Conservation (phyloP, 2,797 vertebrate species). For the Diplodus sargus region DNA sequence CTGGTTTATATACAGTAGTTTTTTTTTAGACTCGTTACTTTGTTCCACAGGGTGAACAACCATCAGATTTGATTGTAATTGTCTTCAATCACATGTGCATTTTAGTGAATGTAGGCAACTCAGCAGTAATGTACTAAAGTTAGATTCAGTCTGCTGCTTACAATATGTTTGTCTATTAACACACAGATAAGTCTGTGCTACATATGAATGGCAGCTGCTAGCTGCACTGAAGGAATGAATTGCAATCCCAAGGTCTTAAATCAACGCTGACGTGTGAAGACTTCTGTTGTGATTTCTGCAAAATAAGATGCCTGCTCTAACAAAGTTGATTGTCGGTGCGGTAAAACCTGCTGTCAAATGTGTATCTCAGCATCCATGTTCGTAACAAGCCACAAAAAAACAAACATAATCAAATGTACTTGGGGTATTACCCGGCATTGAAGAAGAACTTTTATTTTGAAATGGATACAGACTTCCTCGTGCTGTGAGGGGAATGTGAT, state of each 20-base stretch:
- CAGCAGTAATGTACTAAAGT: conserved; percentile 44
- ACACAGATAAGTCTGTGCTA: conserved; percentile 19
- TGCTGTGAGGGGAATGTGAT: neutral
- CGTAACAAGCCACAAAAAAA: conserved; percentile 28
- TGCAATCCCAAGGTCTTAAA: conserved; percentile 39
- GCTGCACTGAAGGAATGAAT: conserved; percentile 40
- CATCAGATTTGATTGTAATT: conserved; percentile 71
- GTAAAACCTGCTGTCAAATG: conserved; percentile 39
- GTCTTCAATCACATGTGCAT: conserved; percentile 44
- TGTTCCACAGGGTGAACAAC: conserved; percentile 37
- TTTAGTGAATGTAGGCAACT: conserved; percentile 70
- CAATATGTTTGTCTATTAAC: conserved; percentile 21
- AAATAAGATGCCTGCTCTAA: conserved; percentile 52
- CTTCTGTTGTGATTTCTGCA: conserved; percentile 21
- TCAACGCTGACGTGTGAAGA: conserved; percentile 14
- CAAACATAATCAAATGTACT: conserved; percentile 26
- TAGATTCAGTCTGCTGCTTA: conserved; percentile 22
- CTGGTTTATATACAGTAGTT: conserved; percentile 29
- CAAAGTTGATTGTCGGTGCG: conserved; percentile 55
- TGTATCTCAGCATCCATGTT: conserved; percentile 39
- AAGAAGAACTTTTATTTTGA: conserved; percentile 41
- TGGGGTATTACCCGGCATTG: conserved; percentile 16
- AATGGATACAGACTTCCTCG: conserved; percentile 27
- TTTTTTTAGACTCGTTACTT: conserved; percentile 30
- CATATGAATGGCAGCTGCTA: conserved; percentile 31